Conservation (phyloP, 2,797 vertebrate species). For the Gymnodraco acuticeps region DNA sequence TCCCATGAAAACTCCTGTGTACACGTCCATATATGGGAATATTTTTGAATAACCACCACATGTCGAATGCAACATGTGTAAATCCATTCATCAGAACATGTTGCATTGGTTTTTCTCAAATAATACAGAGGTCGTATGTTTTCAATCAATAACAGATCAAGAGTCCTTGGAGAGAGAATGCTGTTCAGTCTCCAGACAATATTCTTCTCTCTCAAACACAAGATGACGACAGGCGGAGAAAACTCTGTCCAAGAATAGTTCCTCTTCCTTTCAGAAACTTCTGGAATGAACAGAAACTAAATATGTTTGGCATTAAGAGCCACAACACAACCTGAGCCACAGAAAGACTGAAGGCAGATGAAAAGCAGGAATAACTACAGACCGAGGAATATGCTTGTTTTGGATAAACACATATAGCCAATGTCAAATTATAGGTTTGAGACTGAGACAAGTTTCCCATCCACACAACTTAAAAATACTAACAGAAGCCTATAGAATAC, state of each 20-base stretch:
- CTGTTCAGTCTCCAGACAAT: background rate
- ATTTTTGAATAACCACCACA: too few relatives aligned
- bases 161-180: background rate
- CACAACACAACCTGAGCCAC: slow-evolving; percentile 18
- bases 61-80: too few relatives aligned
- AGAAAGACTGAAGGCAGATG: background rate
- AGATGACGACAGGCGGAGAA: slow-evolving; percentile 1
- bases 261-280: slow-evolving; percentile 1
- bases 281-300: slow-evolving; percentile 28
- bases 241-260: slow-evolving; percentile 22
- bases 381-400: background rate
- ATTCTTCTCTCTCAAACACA: slow-evolving; percentile 12
- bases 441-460: background rate
- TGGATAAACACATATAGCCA: background rate
- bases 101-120: background rate
- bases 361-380: background rate
- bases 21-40: too few relatives aligned
- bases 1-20: too few relatives aligned
- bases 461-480: background rate
- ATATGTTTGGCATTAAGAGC: slow-evolving; percentile 36
- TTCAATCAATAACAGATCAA: background rate
- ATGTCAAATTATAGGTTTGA: slow-evolving; percentile 13
- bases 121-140: background rate
- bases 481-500: slow-evolving; percentile 2
- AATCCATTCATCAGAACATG: too few relatives aligned